Evolutionary conservation across 2,797 vertebrate genomes (phyloP).

Genomic region (Coilia nasus): DNA sequence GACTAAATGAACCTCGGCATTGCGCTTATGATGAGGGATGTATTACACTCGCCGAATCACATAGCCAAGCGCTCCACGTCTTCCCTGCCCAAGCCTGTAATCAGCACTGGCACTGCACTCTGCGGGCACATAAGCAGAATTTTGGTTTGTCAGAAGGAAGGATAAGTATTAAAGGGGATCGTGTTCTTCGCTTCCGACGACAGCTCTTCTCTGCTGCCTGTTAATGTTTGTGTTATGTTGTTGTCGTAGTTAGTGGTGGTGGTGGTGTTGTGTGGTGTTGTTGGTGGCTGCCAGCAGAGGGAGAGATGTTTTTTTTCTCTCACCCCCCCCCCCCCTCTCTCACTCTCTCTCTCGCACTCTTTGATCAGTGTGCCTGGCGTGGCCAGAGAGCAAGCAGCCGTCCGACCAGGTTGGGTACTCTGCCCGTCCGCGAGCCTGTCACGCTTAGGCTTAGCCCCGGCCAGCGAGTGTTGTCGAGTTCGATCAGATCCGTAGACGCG

Average conservation of each 20-base stretch:
- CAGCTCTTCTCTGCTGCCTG: neutral
- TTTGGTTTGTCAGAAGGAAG: conserved; percentile 36
- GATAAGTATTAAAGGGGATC: conserved; percentile 29
- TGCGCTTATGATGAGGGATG: conserved; percentile 6
- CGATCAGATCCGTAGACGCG: neutral
- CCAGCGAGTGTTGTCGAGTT: conserved; percentile 18
- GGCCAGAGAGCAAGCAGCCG: neutral
- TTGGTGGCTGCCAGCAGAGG: conserved; percentile 49
- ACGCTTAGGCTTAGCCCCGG: neutral
- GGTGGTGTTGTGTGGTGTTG: conserved; percentile 2
- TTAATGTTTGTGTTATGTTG: neutral
- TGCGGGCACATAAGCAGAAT: conserved; percentile 27
- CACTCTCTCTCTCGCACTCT: neutral
- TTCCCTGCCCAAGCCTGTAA: conserved; percentile 38
- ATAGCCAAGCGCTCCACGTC: conserved; percentile 31
- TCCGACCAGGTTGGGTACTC: neutral
- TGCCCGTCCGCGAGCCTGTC: too few relatives aligned
- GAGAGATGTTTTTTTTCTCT: conserved; percentile 29
- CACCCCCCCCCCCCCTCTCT: neutral
- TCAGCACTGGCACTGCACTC: conserved; percentile 36
- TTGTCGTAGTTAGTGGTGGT: too few relatives aligned
- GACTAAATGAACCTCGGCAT: conserved; percentile 24
- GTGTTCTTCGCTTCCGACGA: conserved; percentile 4
- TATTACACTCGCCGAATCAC: conserved; percentile 3
- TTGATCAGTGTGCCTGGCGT: neutral